phyloP scores from a whole-genome alignment of 2,113 vertebrate genomes.

The Acrocephalus kingi region DNA sequence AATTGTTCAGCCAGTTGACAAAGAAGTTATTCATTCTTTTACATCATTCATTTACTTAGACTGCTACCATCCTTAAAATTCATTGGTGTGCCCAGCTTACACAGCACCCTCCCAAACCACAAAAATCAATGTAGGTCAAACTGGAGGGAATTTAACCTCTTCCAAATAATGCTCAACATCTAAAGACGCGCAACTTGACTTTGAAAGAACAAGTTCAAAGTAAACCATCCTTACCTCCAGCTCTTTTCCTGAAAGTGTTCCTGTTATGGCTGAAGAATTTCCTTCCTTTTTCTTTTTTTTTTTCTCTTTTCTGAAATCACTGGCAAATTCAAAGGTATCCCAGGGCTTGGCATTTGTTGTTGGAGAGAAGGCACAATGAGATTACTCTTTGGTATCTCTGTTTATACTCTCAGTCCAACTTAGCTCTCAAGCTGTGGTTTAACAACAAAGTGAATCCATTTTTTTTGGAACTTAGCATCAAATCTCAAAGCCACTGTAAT shows the following conservation, averaged over 20 bases:
- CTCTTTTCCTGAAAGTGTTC: not conserved
- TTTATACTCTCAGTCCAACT: not conserved
- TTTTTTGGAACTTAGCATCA: not conserved
- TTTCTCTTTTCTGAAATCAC: not conserved
- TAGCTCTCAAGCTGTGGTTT: not conserved
- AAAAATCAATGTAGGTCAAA: not conserved
- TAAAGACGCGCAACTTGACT: not conserved
- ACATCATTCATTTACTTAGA: not conserved
- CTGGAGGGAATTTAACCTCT: not conserved
- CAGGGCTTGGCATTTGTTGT: not conserved
- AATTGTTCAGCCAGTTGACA: not conserved
- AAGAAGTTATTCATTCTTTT: conserved; percentile 4
- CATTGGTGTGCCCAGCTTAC: not conserved
- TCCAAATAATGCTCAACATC: not conserved
- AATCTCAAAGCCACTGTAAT: not conserved
- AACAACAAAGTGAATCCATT: not conserved
- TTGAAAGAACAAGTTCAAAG: not conserved
- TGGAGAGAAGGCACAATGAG: not conserved
- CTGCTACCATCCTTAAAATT: not conserved
- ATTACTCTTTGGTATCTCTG: not conserved
- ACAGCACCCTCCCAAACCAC: not conserved
- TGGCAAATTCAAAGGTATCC: not conserved
- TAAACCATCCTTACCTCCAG: not conserved
- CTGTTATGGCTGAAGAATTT: conserved; percentile 5
- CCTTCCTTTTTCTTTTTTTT: not conserved